Percentiles rank a stretch among this genome's conserved stretches.
phyloP scores from a whole-genome alignment of 1,140 invertebrate genomes.

The Agrypnia vestita region DNA sequence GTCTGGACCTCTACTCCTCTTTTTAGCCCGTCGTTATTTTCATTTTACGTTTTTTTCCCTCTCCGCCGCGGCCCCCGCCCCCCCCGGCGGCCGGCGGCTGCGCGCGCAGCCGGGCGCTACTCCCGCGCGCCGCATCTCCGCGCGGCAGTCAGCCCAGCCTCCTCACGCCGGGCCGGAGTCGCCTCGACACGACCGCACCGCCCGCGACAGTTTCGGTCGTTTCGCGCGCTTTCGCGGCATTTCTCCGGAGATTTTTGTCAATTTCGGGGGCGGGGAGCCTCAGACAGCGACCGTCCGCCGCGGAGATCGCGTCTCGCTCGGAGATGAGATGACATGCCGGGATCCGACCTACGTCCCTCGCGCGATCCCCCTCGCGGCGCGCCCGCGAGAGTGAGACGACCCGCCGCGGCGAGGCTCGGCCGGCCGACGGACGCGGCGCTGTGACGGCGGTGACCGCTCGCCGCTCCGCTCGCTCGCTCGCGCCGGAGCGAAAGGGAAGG shows the following conservation, averaged over 20 bases:
- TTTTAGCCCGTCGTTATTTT: constrained; percentile 55
- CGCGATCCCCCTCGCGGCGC: constrained; percentile 19
- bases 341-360: constrained; percentile 41
- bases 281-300: constrained; percentile 16
- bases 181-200: constrained; percentile 33
- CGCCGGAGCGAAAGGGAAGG: constrained; percentile 30
- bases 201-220: constrained; percentile 36
- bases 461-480: constrained; percentile 1
- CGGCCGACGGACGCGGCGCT: constrained; percentile 33
- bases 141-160: constrained; percentile 34
- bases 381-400: constrained; percentile 40
- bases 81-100: constrained; percentile 1
- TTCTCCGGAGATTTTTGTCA: constrained; percentile 30
- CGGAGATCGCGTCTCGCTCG: constrained; percentile 23
- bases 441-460: constrained; percentile 24
- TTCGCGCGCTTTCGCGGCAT: constrained; percentile 17
- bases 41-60: constrained; percentile 53
- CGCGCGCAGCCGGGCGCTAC: constrained; percentile 44
- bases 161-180: constrained; percentile 39
- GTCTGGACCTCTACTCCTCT: constrained; percentile 57
- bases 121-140: constrained; percentile 30
- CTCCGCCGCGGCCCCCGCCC: constrained; percentile 27
- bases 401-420: constrained; percentile 27
- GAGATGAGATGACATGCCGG: constrained; percentile 30
- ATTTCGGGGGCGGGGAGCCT: constrained; percentile 30